Base-by-base conservation (phyloP, 2,888 invertebrate genomes). In the Tipula helvola region DNA sequence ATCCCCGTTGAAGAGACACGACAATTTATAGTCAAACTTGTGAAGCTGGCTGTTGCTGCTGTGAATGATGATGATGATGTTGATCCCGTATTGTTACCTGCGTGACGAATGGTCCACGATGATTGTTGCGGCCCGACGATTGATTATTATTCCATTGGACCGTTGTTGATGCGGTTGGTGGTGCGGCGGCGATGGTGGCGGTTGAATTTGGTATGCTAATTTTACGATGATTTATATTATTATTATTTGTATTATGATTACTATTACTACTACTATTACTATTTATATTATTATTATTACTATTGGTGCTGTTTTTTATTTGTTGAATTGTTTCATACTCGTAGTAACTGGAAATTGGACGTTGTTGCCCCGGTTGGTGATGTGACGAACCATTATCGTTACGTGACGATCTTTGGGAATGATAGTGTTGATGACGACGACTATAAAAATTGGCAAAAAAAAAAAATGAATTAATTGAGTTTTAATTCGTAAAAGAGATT, bases 321-420 rank as follows among this genome's bases (percentile, higher is more conserved):
- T 95, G 93, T 88, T 95, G 95, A 44, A 96, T 94, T 88, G 94
- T 95, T 91, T 96, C 96, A 91, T 96, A 96, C 91, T 97, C 96
- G 91, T 96, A 96, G 91, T 95, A 96, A 91, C 96, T 96, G 87
- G 96, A 96, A 88, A 95, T 94, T 5, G 96, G 96, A 18, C 96
- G 93, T 86, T 86, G 86, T 16, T 86, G 18, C n/a, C 52, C 52
- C 3, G 28, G 71, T 57, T 91, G 90, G 88, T 93, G 93, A 90
- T 93, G 92, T 1, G 86, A 86, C 86, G 89, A 90, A n/a, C 90
- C 88, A 89, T 94, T 93, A 89, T 94, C 93, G 91, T 95, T 95
- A 87, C 92, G 91, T 52, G 93, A 91, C 86, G 93, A 91, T 88
- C 94, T 93, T 89, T 94, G 93, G 5, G 94, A 94, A 90, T 94